Percentiles rank a stretch among this genome's conserved stretches.
Conservation (phyloP, 2,888 invertebrate genomes). For the Hyposoter didymator region DNA sequence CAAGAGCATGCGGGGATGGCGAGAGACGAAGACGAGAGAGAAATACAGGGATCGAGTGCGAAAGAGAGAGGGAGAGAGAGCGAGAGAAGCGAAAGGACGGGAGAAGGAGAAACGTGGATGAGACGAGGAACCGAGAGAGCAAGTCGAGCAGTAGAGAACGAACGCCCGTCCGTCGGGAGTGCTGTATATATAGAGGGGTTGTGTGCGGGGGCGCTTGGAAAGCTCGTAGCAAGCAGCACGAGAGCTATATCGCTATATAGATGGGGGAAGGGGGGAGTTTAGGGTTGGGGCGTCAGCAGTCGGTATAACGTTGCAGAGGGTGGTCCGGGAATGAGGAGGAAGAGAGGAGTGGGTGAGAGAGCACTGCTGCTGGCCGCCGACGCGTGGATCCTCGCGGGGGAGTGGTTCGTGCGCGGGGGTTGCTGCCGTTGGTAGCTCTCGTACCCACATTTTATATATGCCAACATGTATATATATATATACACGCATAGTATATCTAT, state of each 20-base stretch:
- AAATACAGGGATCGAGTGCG: slow-evolving; percentile 32
- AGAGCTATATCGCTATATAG: slow-evolving; percentile 58
- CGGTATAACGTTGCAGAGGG: slow-evolving; percentile 57
- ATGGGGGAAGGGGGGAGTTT: background rate
- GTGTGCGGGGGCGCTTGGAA: slow-evolving; percentile 36
- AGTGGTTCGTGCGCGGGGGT: slow-evolving; percentile 45
- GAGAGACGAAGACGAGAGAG: slow-evolving; percentile 64
- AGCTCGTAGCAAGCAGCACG: slow-evolving; percentile 56
- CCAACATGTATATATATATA: background rate
- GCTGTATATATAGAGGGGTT: slow-evolving; percentile 48
- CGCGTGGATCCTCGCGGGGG: slow-evolving; percentile 65
- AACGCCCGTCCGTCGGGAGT: slow-evolving; percentile 62
- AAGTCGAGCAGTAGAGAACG: slow-evolving; percentile 56
- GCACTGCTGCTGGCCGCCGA: slow-evolving; percentile 65
- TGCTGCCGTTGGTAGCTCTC: slow-evolving; percentile 46
- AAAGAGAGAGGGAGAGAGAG: slow-evolving; percentile 58
- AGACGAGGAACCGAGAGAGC: slow-evolving; percentile 60
- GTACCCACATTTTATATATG: slow-evolving; percentile 18
- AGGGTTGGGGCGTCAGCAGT: slow-evolving; percentile 64
- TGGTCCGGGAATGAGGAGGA: slow-evolving; percentile 38
- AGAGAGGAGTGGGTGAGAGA: slow-evolving; percentile 61
- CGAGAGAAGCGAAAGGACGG: slow-evolving; percentile 57
- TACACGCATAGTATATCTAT: slow-evolving; percentile 16
- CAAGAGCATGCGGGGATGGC: slow-evolving; percentile 27
- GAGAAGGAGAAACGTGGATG: slow-evolving; percentile 64